Evolutionary conservation across 2,113 vertebrate species (phyloP), one percentile per base, ranked within the genome.

Genomic region (Globicephala melas): DNA sequence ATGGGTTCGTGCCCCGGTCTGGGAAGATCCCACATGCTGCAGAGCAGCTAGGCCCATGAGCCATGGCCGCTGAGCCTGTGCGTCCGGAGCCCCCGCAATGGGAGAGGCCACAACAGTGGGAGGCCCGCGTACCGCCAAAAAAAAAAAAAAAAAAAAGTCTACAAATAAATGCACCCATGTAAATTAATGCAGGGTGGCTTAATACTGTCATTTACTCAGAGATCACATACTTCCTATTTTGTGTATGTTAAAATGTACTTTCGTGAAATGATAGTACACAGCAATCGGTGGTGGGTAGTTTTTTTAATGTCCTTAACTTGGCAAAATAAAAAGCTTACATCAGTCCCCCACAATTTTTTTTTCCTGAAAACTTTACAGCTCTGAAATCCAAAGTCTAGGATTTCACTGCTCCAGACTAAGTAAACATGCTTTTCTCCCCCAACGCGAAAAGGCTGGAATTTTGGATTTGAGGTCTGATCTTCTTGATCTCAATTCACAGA

Each of bases 401-500:
- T 96, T 90, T 97, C 94, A 88, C 65, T 95, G 38, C 63, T 95
- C 38, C 55, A 94, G 63, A 83, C 38, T 41, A 90, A 95, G 92
- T 82, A 86, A 95, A 92, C 84, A 92, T 87, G 41, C 15, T 87
- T 92, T 95, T 67, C 71, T 71, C 26, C 18, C n/a, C n/a, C 47
- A 31, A 90, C 93, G 55, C 28, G 63, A 93, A 77, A 65, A 73
- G 41, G 21, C 58, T 96, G 82, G 60, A 93, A 85, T 81, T 93
- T 50, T 96, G 36, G 67, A 81, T 77, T 82, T 31, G 33, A 95
- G 31, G 71, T 85, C 82, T 93, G 23, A 67, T 77, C 63, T 77
- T 88, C 28, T 79, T 83, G 31, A 83, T 86, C 68, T 94, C 23
- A 25, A 71, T 20, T 95, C 71, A 83, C 18, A 36, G 28, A 11